Evolutionary conservation across 2,888 invertebrate species (phyloP).

Genomic region (Mythimna ferrago): DNA sequence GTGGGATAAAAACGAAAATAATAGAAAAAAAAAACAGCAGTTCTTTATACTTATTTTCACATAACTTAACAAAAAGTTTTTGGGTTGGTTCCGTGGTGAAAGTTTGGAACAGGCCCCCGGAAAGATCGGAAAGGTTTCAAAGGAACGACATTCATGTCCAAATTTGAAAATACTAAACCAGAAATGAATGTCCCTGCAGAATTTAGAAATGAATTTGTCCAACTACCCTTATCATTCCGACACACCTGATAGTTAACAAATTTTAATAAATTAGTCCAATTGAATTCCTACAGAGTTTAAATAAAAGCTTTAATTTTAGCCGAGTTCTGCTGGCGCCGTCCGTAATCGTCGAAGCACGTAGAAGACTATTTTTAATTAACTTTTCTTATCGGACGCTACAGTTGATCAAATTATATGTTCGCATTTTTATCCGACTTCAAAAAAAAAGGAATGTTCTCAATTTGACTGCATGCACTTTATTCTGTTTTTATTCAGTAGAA

Average conservation of each 20-base stretch:
- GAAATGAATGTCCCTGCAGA: not conserved
- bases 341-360: constrained; percentile 62
- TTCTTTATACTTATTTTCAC: not conserved
- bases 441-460: too few relatives aligned
- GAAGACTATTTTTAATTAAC: constrained; percentile 73
- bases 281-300: constrained; percentile 62
- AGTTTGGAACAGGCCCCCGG: not conserved
- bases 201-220: not conserved
- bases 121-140: not conserved
- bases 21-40: not conserved
- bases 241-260: constrained; percentile 37
- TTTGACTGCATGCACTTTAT: too few relatives aligned
- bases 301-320: constrained; percentile 59
- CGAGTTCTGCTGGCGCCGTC: constrained; percentile 47
- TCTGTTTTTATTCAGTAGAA: constrained; percentile 41
- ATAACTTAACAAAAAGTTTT: not conserved
- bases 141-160: not conserved
- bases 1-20: not conserved
- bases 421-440: not conserved
- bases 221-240: constrained; percentile 13
- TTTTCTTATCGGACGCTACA: constrained; percentile 67
- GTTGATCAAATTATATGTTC: constrained; percentile 66
- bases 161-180: too few relatives aligned
- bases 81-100: not conserved
- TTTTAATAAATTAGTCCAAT: constrained; percentile 57